These are phyloP conservation scores for Thalpophila matura DNA, from an alignment of 2,888 invertebrate species.

Conservation along the genomic window DNA sequence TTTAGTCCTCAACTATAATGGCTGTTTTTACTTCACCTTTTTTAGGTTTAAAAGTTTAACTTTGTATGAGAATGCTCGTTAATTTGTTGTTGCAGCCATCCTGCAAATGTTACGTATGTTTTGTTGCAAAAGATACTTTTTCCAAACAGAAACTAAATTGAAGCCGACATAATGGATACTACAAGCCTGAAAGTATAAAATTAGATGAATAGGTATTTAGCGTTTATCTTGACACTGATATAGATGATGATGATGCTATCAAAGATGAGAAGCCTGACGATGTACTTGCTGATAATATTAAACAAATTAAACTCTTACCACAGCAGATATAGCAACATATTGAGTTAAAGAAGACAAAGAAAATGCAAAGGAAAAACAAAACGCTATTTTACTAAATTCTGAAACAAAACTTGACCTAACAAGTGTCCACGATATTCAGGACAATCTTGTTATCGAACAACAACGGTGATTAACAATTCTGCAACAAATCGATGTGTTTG, in stretches of 20 bases:
- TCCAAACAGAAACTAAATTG: constrained; percentile 3
- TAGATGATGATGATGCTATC: too few species aligned
- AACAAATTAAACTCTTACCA: background rate
- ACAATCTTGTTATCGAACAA: constrained; percentile 51
- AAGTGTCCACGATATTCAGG: constrained; percentile 37
- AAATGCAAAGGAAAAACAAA: background rate
- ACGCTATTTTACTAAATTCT: constrained; percentile 1
- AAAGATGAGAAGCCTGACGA: background rate
- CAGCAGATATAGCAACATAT: background rate
- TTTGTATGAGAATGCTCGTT: constrained; percentile 60
- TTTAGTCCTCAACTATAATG: constrained; percentile 72
- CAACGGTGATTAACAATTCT: constrained; percentile 71
- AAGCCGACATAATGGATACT: background rate
- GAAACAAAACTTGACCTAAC: constrained; percentile 17
- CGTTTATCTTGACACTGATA: background rate
- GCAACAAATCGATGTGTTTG: constrained; percentile 65
- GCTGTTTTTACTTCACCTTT: constrained; percentile 71
- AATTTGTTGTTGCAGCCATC: constrained; percentile 54
- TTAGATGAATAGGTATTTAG: background rate
- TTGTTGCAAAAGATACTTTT: constrained; percentile 12
- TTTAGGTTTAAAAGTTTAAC: constrained; percentile 64
- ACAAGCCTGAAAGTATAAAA: too few species aligned
- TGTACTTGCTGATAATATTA: background rate
- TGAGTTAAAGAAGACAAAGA: background rate
- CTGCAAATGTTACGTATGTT: constrained; percentile 17